Evolutionary conservation across 2,797 vertebrate species (phyloP), one percentile per base, ranked within the genome.

Genomic region (Leuciscus waleckii): DNA sequence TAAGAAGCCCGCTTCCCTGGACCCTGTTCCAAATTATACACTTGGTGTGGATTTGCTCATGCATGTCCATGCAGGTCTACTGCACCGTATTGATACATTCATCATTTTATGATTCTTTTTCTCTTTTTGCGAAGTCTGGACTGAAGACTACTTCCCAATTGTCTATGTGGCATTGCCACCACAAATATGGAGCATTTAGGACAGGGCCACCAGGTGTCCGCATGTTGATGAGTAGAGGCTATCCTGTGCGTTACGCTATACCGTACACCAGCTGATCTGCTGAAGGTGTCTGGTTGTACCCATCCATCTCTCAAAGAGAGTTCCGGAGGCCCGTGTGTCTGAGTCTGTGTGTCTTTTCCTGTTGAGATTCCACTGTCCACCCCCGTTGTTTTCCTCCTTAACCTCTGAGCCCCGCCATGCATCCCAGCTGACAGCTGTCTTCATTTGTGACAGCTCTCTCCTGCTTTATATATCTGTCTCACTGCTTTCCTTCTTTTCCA

Each of bases 381-480:
- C 89, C 89, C 87, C 79, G 79, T 83, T 80, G 69, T 73, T 87
- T 58, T 85, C 56, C 84, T 83, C 56, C 89, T n/a, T 71, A 92
- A 94, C 93, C 93, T 93, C 81, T 94, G 92, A 95, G 93, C 93
- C 82, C 10, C 35, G 89, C 92, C 91, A 58, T 58, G 56, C 56
- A 91, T 93, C 93, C 93, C 95, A 95, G 95, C 95, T 95, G 95
- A 94, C 94, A 96, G 94, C 94, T 95, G 94, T 94, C 92, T 92
- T 88, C 89, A 87, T 90, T 88, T 87, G 86, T 92, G 91, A 94
- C 91, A 90, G 85, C 92, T 93, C 86, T 91, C 75, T 88, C 85
- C 79, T 78, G 63, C 67, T 67, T 49, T 75, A 43, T 75, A 43
- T 87, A 10, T 83, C 35, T 78, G 11, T 32, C 35, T 82, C 65